Conservation (phyloP, 2,888 invertebrate genomes). For the Lissocephala sabroskyi region DNA sequence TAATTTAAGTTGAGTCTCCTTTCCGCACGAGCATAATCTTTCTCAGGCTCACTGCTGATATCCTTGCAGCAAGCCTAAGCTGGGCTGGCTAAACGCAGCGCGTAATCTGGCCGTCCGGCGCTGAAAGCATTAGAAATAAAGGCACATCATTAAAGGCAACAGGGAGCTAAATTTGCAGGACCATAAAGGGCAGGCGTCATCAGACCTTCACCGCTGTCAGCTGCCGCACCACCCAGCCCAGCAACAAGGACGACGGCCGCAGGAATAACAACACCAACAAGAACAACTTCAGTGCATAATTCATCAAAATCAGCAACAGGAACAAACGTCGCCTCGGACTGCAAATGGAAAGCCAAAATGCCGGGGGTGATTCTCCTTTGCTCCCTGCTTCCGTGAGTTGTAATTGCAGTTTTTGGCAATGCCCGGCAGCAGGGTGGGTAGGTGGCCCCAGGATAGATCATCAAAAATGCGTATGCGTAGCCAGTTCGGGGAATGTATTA, state of each 20-base stretch:
- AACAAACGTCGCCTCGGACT: slow-evolving; percentile 45
- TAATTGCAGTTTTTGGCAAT: slow-evolving; percentile 28
- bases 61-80: slow-evolving; percentile 19
- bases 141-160: slow-evolving; percentile 49
- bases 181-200: not conserved
- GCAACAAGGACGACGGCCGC: not conserved
- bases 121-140: slow-evolving; percentile 56
- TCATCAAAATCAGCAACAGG: slow-evolving; percentile 56
- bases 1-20: no score
- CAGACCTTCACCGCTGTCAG: not conserved
- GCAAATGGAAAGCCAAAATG: slow-evolving; percentile 17
- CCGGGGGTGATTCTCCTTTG: slow-evolving; percentile 9
- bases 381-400: slow-evolving; percentile 1
- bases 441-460: slow-evolving; percentile 38
- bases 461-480: slow-evolving; percentile 50
- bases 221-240: not conserved
- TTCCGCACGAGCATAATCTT: no score
- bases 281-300: slow-evolving; percentile 40
- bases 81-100: slow-evolving; percentile 10
- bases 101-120: slow-evolving; percentile 35
- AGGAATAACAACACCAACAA: slow-evolving; percentile 9
- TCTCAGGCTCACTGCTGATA: not conserved
- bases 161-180: not conserved
- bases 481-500: slow-evolving; percentile 15
- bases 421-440: slow-evolving; percentile 28